phyloP scores from a whole-genome alignment of 1,140 invertebrate genomes.

The Aphidius ervi region DNA sequence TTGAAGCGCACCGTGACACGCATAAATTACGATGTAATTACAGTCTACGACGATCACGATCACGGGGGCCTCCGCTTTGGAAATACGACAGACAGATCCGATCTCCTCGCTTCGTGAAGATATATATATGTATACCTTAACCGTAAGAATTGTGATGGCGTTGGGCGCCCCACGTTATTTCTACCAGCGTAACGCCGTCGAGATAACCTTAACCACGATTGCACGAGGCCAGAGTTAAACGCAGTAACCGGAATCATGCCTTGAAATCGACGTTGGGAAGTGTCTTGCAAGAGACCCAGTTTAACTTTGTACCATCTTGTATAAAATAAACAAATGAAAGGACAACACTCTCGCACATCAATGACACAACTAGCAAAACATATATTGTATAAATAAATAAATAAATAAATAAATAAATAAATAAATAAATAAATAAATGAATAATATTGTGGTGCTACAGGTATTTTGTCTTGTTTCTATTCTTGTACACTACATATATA shows the following conservation, averaged over 20 bases:
- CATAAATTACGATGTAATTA: conserved; percentile 53
- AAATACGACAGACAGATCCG: conserved; percentile 23
- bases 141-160: conserved; percentile 8
- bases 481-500: no score
- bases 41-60: conserved; percentile 45
- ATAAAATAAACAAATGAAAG: no score
- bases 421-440: no score
- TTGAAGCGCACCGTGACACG: conserved; percentile 41
- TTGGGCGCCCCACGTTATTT: conserved; percentile 20
- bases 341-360: no score
- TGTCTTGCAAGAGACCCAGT: no score
- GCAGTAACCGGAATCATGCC: conserved; percentile 30
- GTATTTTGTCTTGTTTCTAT: no score
- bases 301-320: no score
- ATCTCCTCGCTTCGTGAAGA: conserved; percentile 15
- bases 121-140: conserved; percentile 7
- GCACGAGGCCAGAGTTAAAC: conserved; percentile 6
- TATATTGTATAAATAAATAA: no score
- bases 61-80: conserved; percentile 20
- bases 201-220: conserved; percentile 26
- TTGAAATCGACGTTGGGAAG: conserved; percentile 26
- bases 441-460: no score
- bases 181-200: conserved; percentile 12
- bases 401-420: no score
- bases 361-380: no score